These are phyloP conservation scores for Synergus japonicus DNA, from an alignment of 2,888 invertebrate species.

Conservation along the genomic window DNA sequence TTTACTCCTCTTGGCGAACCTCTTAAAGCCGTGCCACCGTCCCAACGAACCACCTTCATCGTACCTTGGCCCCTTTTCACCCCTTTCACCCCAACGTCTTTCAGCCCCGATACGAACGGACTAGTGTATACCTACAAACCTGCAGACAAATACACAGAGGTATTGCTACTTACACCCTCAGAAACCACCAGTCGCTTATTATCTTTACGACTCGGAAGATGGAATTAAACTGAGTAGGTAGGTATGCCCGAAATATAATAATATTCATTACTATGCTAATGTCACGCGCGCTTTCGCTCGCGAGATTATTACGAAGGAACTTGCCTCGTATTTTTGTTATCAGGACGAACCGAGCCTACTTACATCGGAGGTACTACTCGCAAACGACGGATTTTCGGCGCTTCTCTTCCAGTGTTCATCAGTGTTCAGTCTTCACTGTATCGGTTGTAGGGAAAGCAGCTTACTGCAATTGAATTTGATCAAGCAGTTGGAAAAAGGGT, in stretches of 20 bases:
- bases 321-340: slow-evolving; percentile 76
- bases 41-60: slow-evolving; percentile 30
- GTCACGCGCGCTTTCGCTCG: slow-evolving; percentile 68
- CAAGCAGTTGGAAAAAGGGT: not conserved
- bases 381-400: slow-evolving; percentile 15
- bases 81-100: slow-evolving; percentile 57
- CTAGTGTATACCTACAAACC: slow-evolving; percentile 50
- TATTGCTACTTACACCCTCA: slow-evolving; percentile 61
- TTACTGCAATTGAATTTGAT: not conserved
- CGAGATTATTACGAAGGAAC: slow-evolving; percentile 72
- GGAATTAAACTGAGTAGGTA: slow-evolving; percentile 76
- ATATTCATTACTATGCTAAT: slow-evolving; percentile 78
- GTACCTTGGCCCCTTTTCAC: slow-evolving; percentile 55
- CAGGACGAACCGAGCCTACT: slow-evolving; percentile 68
- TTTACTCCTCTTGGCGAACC: slow-evolving; percentile 74
- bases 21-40: slow-evolving; percentile 71
- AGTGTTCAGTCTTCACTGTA: too few species aligned
- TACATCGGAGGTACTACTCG: slow-evolving; percentile 39
- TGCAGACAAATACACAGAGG: slow-evolving; percentile 45
- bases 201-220: slow-evolving; percentile 77
- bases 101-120: slow-evolving; percentile 53
- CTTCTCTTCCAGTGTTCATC: slow-evolving; percentile 12
- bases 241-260: slow-evolving; percentile 75
- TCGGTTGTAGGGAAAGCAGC: not conserved
- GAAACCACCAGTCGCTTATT: slow-evolving; percentile 74